phyloP scores from a whole-genome alignment of 2,888 invertebrate species.

The Torymus auratus region DNA sequence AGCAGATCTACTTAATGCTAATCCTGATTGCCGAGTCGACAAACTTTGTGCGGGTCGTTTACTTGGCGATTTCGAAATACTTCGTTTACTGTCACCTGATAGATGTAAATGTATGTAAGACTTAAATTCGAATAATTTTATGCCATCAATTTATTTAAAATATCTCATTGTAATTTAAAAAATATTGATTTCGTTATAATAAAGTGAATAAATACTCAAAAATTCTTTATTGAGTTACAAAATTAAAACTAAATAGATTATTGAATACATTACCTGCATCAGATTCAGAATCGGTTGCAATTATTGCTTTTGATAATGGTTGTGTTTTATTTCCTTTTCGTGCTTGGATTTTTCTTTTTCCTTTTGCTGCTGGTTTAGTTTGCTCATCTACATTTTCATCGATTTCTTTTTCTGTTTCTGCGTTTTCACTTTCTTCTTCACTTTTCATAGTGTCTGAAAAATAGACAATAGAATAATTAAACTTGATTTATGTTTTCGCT shows the following conservation, averaged over 20 bases:
- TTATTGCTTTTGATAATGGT: slow-evolving; percentile 75
- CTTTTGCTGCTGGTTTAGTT: slow-evolving; percentile 67
- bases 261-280: slow-evolving; percentile 77
- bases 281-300: slow-evolving; percentile 83
- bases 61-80: slow-evolving; percentile 81
- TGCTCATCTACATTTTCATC: slow-evolving; percentile 66
- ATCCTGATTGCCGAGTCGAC: slow-evolving; percentile 71
- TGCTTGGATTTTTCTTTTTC: slow-evolving; percentile 70
- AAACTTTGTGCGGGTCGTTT: slow-evolving; percentile 79
- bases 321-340: slow-evolving; percentile 73
- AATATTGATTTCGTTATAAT: too few species aligned
- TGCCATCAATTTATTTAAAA: too few species aligned
- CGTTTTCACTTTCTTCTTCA: slow-evolving; percentile 73
- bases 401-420: slow-evolving; percentile 73
- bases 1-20: slow-evolving; percentile 61
- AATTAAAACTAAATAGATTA: slow-evolving; percentile 17
- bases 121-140: too few species aligned
- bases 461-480: slow-evolving; percentile 18
- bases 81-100: slow-evolving; percentile 75
- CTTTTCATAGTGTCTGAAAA: slow-evolving; percentile 64
- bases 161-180: too few species aligned
- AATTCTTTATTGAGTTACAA: not conserved
- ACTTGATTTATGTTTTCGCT: not conserved
- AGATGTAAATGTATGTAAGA: too few species aligned
- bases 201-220: too few species aligned